Percentiles rank a stretch among this genome's conserved stretches.
phyloP scores from a whole-genome alignment of 2,888 invertebrate species.

The Stenotaenia linearis region DNA sequence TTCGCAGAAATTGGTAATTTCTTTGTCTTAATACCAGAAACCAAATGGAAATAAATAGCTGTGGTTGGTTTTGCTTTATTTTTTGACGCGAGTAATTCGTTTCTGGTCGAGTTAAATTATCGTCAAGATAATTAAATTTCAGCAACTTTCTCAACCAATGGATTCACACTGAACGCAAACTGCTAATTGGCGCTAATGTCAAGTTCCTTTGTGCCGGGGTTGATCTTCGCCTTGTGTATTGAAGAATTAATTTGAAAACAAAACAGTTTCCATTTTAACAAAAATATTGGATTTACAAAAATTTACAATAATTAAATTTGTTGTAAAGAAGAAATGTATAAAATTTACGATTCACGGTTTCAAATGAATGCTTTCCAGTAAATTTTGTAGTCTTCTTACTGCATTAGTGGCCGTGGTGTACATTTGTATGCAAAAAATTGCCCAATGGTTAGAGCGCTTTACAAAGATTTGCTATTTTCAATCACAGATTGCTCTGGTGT shows the following conservation, averaged over 20 bases:
- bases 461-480: no score
- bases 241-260: background rate
- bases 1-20: background rate
- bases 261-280: no score
- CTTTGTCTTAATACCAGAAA: background rate
- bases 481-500: no score
- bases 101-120: conserved; percentile 19
- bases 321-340: no score
- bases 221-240: background rate
- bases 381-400: no score
- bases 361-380: no score
- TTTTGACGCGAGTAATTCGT: conserved; percentile 13
- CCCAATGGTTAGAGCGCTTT: no score
- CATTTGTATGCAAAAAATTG: no score
- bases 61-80: conserved; percentile 5
- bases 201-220: background rate
- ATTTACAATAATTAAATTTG: no score
- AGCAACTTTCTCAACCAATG: background rate
- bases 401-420: no score
- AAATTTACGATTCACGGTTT: no score
- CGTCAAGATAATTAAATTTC: conserved; percentile 14
- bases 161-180: background rate
- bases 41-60: background rate
- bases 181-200: conserved; percentile 9
- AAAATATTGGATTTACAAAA: no score